A percentile compares a stretch with the other conserved stretches of the same genome.
phyloP scores from a whole-genome alignment of 1,140 invertebrate species.

The Oryzaephilus surinamensis region DNA sequence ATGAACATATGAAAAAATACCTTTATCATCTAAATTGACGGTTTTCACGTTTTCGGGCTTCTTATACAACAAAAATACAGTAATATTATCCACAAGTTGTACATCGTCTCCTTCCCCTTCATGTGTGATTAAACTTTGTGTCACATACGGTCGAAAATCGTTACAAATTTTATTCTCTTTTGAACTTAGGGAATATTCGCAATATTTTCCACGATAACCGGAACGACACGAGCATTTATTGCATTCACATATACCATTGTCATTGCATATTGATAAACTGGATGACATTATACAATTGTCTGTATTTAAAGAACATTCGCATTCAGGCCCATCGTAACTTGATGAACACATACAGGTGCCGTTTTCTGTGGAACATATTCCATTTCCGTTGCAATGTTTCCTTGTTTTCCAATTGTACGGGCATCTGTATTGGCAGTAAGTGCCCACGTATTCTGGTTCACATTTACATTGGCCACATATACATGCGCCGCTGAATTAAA shows the following conservation, averaged over 20 bases:
- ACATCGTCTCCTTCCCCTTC: too few relatives aligned
- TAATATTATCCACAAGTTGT: too few relatives aligned
- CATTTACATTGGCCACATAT: conserved; percentile 21
- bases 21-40: too few relatives aligned
- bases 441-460: conserved; percentile 12
- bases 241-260: conserved; percentile 23
- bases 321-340: conserved; percentile 18
- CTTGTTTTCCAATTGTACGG: conserved; percentile 11
- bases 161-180: too few relatives aligned
- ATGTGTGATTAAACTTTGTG: too few relatives aligned
- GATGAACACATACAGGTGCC: conserved; percentile 20
- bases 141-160: too few relatives aligned
- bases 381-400: conserved; percentile 23
- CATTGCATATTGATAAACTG: conserved; percentile 19
- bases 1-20: too few relatives aligned
- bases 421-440: conserved; percentile 24
- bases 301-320: conserved; percentile 17
- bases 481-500: conserved; percentile 25
- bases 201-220: conserved; percentile 20
- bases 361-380: conserved; percentile 20
- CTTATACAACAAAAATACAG: too few relatives aligned
- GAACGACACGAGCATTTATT: conserved; percentile 19
- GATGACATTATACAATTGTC: conserved; percentile 16
- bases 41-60: too few relatives aligned
- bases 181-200: too few relatives aligned